phyloP scores from a whole-genome alignment of 2,888 invertebrate genomes.

The Slavum lentiscoides region DNA sequence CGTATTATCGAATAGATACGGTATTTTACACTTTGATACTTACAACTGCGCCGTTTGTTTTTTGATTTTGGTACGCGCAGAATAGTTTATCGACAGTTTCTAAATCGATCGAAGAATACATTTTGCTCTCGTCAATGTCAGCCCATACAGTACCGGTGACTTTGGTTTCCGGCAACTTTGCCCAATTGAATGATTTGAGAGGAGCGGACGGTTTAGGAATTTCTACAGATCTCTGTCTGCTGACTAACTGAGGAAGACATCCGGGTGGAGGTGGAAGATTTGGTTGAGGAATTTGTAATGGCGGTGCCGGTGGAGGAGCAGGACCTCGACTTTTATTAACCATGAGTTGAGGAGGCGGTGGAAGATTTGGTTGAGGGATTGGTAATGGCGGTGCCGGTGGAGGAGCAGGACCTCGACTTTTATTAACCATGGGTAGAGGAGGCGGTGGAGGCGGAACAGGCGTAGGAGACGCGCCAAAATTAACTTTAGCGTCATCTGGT shows the following conservation, averaged over 20 bases:
- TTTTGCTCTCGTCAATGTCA: slow-evolving; percentile 87
- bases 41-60: slow-evolving; percentile 65
- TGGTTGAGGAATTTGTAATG: slow-evolving; percentile 63
- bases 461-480: slow-evolving; percentile 38
- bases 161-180: slow-evolving; percentile 87
- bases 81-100: slow-evolving; percentile 90
- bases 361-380: too few relatives aligned
- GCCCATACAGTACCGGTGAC: slow-evolving; percentile 94
- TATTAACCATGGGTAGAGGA: too few relatives aligned
- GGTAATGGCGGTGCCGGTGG: too few relatives aligned
- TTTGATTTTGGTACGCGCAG: slow-evolving; percentile 92
- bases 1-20: not conserved
- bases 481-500: slow-evolving; percentile 88
- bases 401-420: too few relatives aligned
- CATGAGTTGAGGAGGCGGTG: slow-evolving; percentile 58
- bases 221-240: slow-evolving; percentile 73
- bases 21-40: slow-evolving; percentile 57
- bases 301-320: slow-evolving; percentile 67
- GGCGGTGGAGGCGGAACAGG: not conserved
- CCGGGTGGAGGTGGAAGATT: slow-evolving; percentile 57
- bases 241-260: slow-evolving; percentile 56
- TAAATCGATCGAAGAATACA: slow-evolving; percentile 89
- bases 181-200: slow-evolving; percentile 97
- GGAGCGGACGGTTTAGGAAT: slow-evolving; percentile 86
- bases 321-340: slow-evolving; percentile 65